Conservation (phyloP, 2,113 vertebrate genomes). For the Crotalus horridus region DNA sequence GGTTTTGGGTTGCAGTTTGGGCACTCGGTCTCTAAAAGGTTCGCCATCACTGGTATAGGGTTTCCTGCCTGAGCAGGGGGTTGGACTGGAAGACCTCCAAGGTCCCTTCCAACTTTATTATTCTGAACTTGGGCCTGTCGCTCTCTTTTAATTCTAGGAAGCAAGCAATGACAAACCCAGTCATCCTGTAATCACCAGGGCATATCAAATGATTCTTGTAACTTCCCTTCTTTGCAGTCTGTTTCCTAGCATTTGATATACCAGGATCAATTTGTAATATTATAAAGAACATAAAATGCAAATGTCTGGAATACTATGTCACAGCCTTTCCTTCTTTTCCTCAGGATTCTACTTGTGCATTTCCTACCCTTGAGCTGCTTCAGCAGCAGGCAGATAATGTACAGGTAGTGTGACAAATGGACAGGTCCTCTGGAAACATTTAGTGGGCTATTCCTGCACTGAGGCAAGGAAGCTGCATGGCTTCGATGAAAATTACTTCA, state of each 20-base stretch:
- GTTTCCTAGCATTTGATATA: background rate
- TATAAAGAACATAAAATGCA: background rate
- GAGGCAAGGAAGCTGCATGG: background rate
- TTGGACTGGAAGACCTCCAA: background rate
- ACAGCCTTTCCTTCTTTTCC: background rate
- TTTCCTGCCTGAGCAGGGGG: background rate
- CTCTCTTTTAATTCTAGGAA: background rate
- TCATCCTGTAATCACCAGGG: background rate
- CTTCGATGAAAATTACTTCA: background rate
- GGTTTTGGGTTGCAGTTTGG: too few species aligned
- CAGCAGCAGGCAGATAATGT: background rate
- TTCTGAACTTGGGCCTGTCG: background rate
- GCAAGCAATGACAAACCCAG: background rate
- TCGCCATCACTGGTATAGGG: background rate
- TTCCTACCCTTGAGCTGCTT: background rate
- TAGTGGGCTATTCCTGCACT: background rate
- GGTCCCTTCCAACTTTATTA: background rate
- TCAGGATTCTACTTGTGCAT: background rate
- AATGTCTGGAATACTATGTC: background rate
- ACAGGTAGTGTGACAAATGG: background rate
- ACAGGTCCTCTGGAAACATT: background rate
- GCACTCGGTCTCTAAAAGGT: too few species aligned
- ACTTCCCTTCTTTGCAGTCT: background rate
- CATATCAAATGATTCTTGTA: background rate
- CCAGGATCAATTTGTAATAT: background rate